phyloP scores from a whole-genome alignment of 2,888 invertebrate species.

The Hydraecia micacea region DNA sequence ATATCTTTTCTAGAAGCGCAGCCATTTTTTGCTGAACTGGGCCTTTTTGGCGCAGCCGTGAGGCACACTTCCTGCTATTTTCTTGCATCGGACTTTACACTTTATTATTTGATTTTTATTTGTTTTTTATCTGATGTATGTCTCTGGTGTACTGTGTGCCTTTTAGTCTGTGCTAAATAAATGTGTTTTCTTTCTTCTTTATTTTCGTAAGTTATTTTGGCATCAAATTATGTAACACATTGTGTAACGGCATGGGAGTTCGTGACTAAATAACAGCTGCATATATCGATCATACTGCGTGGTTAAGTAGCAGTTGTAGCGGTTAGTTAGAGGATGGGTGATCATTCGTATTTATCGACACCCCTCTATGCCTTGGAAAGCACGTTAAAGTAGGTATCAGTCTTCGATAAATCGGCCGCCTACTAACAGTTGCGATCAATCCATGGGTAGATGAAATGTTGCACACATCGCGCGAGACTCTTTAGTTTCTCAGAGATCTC shows the following conservation, averaged over 20 bases:
- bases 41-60: too few relatives aligned
- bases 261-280: too few relatives aligned
- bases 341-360: background rate
- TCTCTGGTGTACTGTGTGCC: too few relatives aligned
- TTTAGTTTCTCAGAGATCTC: background rate
- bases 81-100: too few relatives aligned
- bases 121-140: too few relatives aligned
- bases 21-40: too few relatives aligned
- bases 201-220: background rate
- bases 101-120: too few relatives aligned
- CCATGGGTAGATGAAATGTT: background rate
- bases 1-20: too few relatives aligned
- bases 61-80: too few relatives aligned
- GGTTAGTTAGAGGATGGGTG: background rate
- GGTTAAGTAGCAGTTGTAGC: background rate
- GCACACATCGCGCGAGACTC: background rate
- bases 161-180: too few relatives aligned
- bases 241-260: background rate
- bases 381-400: background rate
- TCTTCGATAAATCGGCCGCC: background rate
- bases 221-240: background rate
- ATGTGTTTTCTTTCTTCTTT: too few relatives aligned
- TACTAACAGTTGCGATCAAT: too few relatives aligned
- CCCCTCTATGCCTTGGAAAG: background rate
- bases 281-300: background rate